phyloP scores from a whole-genome alignment of 2,797 vertebrate species.

The Crax fasciolata region DNA sequence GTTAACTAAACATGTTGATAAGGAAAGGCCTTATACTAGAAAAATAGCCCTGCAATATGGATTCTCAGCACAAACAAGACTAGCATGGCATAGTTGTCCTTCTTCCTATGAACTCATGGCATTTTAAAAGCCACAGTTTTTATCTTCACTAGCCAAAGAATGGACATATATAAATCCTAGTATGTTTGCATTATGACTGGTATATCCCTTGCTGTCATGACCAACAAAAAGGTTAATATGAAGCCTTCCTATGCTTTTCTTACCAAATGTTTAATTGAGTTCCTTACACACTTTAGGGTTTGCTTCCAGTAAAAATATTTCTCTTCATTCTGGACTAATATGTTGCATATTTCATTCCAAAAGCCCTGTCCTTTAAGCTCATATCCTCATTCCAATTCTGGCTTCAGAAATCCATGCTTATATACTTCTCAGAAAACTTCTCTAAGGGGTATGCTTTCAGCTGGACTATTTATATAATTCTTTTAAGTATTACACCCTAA shows the following conservation, averaged over 20 bases:
- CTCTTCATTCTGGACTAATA: not conserved
- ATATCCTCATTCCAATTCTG: not conserved
- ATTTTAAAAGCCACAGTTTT: not conserved
- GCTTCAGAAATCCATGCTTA: not conserved
- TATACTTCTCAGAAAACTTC: not conserved
- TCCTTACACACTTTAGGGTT: not conserved
- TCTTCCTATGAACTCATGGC: too few species aligned
- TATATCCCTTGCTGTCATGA: not conserved
- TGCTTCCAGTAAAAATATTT: not conserved
- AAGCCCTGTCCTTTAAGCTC: not conserved
- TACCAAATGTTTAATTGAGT: not conserved
- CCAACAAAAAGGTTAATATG: not conserved
- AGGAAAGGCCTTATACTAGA: not conserved
- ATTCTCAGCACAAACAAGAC: not conserved
- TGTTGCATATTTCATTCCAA: accelerated
- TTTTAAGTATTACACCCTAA: not conserved
- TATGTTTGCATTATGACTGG: not conserved
- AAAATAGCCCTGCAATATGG: too few species aligned
- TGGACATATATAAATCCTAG: not conserved
- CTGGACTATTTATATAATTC: not conserved
- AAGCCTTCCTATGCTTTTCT: not conserved
- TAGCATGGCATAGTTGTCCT: not conserved
- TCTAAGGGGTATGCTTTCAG: not conserved
- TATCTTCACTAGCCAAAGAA: not conserved
- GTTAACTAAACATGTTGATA: not conserved